These are phyloP conservation scores for Lucifuga dentata DNA, from an alignment of 2,113 vertebrate species.

Conservation along the genomic window DNA sequence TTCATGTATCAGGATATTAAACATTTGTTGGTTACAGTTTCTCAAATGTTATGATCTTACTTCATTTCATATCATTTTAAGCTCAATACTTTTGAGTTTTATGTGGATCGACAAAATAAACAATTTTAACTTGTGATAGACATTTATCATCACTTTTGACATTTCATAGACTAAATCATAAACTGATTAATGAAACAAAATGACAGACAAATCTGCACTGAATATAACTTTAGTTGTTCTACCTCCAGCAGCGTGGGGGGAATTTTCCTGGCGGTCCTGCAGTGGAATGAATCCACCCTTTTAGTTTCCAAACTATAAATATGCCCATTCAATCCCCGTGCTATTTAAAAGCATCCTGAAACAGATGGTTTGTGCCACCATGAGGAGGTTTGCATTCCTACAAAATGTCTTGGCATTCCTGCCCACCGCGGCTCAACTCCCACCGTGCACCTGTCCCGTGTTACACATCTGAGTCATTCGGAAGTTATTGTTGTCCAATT, in stretches of 20 bases:
- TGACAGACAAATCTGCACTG: not conserved
- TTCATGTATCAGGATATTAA: too few species aligned
- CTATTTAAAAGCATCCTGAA: conserved; percentile 66
- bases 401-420: conserved; percentile 69
- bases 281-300: too few species aligned
- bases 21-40: too few species aligned
- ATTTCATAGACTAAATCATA: not conserved
- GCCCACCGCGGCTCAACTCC: conserved; percentile 51
- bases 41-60: too few species aligned
- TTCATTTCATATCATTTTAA: too few species aligned
- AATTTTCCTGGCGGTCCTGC: too few species aligned
- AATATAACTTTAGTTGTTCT: not conserved
- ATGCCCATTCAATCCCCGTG: conserved; percentile 50
- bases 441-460: conserved; percentile 64
- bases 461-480: conserved; percentile 27
- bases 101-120: too few species aligned
- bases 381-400: conserved; percentile 49
- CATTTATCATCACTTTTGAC: not conserved
- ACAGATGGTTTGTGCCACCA: conserved; percentile 68
- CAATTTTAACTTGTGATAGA: too few species aligned
- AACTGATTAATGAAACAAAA: not conserved
- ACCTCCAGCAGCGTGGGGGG: too few species aligned
- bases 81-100: too few species aligned
- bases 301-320: conserved; percentile 69
- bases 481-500: conserved; percentile 34